phyloP scores from a whole-genome alignment of 2,113 vertebrate species.

The Osmerus eperlanus region DNA sequence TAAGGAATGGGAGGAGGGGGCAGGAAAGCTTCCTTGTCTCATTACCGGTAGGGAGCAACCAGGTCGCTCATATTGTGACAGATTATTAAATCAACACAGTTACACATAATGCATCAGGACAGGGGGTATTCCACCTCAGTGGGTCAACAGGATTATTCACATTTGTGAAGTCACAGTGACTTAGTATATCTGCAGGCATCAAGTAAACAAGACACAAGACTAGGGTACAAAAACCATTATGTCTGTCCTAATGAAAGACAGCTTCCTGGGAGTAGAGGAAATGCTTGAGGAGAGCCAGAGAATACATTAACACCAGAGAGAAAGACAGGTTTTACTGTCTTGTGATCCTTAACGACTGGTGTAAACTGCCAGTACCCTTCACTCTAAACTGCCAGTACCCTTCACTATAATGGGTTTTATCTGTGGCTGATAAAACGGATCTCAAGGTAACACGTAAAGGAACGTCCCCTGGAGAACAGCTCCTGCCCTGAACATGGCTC shows the following conservation, averaged over 20 bases:
- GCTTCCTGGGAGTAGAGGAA: slow-evolving; percentile 12
- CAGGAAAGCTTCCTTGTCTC: background rate
- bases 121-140: slow-evolving; percentile 1
- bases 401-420: background rate
- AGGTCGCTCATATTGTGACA: slow-evolving; percentile 13
- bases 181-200: background rate
- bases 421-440: background rate
- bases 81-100: background rate
- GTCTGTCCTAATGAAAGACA: slow-evolving; percentile 26
- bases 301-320: slow-evolving; percentile 22
- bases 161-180: background rate
- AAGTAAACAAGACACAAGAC: background rate
- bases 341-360: background rate
- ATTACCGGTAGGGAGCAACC: slow-evolving; percentile 7
- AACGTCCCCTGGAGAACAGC: no score
- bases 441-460: no score
- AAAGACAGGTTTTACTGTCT: slow-evolving; percentile 32
- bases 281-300: slow-evolving; percentile 3
- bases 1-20: no score
- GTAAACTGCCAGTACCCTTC: background rate
- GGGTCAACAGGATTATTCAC: background rate
- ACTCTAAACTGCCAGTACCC: background rate
- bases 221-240: background rate
- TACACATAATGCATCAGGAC: background rate
- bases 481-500: no score